A percentile compares a stretch with the other conserved stretches of the same genome.
phyloP scores from a whole-genome alignment of 2,113 vertebrate genomes.

The Chunga burmeisteri region DNA sequence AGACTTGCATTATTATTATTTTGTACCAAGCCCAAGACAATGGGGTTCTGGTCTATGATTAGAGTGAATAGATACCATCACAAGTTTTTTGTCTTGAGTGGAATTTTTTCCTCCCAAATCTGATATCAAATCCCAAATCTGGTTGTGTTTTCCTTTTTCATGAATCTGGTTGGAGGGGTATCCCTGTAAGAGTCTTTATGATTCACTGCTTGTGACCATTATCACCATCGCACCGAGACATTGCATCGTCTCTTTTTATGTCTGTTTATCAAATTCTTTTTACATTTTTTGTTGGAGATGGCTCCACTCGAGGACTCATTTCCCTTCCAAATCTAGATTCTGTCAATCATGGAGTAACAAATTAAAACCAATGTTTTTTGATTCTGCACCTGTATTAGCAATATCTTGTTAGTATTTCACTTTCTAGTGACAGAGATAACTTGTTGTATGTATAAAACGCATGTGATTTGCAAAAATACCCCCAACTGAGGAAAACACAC shows the following conservation, averaged over 20 bases:
- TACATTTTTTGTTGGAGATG: neutral
- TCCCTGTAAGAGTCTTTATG: neutral
- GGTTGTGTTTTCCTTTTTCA: neutral
- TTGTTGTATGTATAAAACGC: neutral
- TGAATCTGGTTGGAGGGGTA: neutral
- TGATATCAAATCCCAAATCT: neutral
- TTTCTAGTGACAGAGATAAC: neutral
- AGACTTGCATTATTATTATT: fast-evolving
- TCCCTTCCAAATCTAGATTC: neutral
- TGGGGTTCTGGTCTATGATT: neutral
- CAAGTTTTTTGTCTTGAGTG: neutral
- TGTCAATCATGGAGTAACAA: neutral
- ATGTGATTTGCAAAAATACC: neutral
- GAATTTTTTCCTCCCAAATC: neutral
- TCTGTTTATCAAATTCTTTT: neutral
- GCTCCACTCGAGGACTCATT: neutral
- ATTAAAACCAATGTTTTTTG: neutral
- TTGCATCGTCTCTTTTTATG: neutral
- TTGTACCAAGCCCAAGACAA: neutral
- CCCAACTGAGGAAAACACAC: neutral
- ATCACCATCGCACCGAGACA: neutral
- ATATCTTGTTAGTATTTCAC: neutral
- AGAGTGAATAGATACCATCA: neutral
- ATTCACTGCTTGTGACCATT: neutral
- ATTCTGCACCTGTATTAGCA: neutral